Evolutionary conservation across 2,888 invertebrate genomes (phyloP), one percentile per base, ranked within the genome.

Genomic region (Xestia c-nigrum): DNA sequence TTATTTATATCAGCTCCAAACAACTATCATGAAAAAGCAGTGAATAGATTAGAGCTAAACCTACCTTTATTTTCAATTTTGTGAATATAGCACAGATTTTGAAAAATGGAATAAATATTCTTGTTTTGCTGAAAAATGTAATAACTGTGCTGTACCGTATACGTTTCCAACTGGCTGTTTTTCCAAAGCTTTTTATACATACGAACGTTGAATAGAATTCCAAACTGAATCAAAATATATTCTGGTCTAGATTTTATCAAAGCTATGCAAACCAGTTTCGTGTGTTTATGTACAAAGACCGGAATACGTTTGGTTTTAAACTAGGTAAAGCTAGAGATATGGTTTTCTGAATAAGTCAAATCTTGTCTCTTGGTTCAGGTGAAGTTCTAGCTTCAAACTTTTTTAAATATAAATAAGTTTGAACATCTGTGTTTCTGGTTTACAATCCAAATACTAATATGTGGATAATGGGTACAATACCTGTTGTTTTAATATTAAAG

Each of bases 211-310:
- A 79, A 81, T 83, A 74, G 80, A 75, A 79, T 75, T 83, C 43
- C 83, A 68, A 83, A 79, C 83, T 83, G 64, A 67, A 83, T 82
- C 70, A 79, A 72, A 81, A 82, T 75, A 78, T 83, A 74, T 82
- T 83, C 84, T 72, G 55, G 38, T 74, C 79, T 61, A 82, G 79
- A 83, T 83, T 82, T 82, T 82, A 82, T 82, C 69, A 83, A 83
- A 74, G 71, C 63, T 68, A 71, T 72, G 80, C 59, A 75, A 83
- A 71, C 74, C 46, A 14, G 69, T 61, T 16, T 40, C 38, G 57
- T 64, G 46, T 65, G 59, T 64, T 79, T 69, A 67, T 79, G 64
- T 74, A 52, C 57, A 66, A 38, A n/a, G n/a, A 65, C 38, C 43
- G 64, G 61, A 63, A 63, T 38, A 50, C 43, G 69, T 66, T 52